Evolutionary conservation across 2,888 invertebrate species (phyloP), one percentile per base, ranked within the genome.

Genomic region (Scaptomyza cyrtandrae): DNA sequence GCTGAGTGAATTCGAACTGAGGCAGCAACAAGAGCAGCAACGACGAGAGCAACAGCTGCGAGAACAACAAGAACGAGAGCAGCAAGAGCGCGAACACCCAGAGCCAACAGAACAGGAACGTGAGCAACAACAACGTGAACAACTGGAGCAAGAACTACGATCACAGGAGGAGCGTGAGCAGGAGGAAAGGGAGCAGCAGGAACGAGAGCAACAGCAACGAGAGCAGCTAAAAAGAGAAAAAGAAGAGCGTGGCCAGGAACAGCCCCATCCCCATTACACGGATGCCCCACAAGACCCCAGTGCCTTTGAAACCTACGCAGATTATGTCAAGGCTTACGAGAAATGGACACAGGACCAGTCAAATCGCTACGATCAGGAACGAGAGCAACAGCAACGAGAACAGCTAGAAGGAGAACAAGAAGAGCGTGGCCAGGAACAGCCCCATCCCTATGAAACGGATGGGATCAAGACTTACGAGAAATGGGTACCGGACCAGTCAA

Each of bases 251-350:
- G 33, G 14, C 9, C 37, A 43, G n/a, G 45, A 60, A 19, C 53
- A 45, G 11, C 19, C 48, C 7, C 61, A 60, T 2, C 39, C 24
- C 7, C 11, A 49, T 0, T 46, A 62, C n/a, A n/a, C 31, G 0
- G 58, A 56, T 2, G 50, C 11, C 14, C 53, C 55, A 0, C 71
- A 45, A 2, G 44, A 49, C 0, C 45, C 44, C 2, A 48, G 27
- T 4, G 31, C 16, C 3, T 81, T 35, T 13, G 9, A 48, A 0
- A 58, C n/a, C 7, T 81, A 85, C 31, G 83, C 82, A 2, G 83
- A 57, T 0, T 82, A 81, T 48, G 9, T 74, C 0, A 27, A 39
- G 1, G 77, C 77, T 7, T 68, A 74, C 57, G 16, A 45, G 0
- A 52, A 53, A 6, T 80, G 68, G 39, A 6, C 27, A 1, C 31